Base-by-base conservation (phyloP, 2,888 invertebrate species). In the Furcula furcula region DNA sequence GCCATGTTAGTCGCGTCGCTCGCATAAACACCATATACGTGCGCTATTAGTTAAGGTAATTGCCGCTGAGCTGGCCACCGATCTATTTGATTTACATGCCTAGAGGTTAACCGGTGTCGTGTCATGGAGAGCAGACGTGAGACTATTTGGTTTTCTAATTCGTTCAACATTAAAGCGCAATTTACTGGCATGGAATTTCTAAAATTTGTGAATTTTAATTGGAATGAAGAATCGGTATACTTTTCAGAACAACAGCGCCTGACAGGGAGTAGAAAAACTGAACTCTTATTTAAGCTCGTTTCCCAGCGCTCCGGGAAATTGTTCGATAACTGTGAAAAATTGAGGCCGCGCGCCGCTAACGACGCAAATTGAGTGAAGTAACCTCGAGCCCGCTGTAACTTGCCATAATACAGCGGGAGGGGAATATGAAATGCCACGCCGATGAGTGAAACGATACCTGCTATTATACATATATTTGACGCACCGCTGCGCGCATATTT, bases 251-350 rank as follows among this genome's bases (percentile, higher is more conserved):
- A 48, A 46, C 36, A 30, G 22, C 26, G n/a, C 31, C 26, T 31
- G 40, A 47, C 22, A 40, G 42, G 41, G 58, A 65, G 44, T 47
- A 58, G 58, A 56, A 54, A 67, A 67, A 52, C 54, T 54, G 55
- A 54, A 51, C 79, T 73, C 81, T 84, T 67, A 74, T 65, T 85
- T 82, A 82, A 51, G 66, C 39, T 76, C 60, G 66, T 78, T 71
- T 48, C 39, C 54, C 44, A 46, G 31, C 5, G 48, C 54, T 43
- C 46, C 43, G 59, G 56, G 37, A 61, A 65, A 76, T 75, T 79
- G 81, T 75, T 80, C 81, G 74, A 78, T 81, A 76, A 70, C 82
- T 75, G 85, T 80, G 83, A 82, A 84, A 81, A 82, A 84, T 82
- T 55, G 76, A 73, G 67, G 68, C 65, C 34, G 63, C 34, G 63